Evolutionary conservation across 35 echinoderm and acorn worm species (phyloP).

Genomic region (Diadema setosum): DNA sequence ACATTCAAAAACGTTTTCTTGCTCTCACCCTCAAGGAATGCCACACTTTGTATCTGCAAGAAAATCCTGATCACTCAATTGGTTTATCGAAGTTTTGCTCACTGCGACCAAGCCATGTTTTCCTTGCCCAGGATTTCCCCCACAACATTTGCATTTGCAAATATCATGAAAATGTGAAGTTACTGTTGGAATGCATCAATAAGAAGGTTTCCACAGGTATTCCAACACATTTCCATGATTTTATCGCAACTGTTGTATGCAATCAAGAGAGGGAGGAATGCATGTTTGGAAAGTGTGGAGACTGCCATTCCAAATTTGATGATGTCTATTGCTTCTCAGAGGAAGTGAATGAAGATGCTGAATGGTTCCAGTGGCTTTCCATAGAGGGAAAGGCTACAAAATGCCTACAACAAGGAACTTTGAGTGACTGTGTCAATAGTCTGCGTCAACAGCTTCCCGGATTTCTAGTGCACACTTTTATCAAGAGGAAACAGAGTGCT

Average conservation of each 20-base stretch:
- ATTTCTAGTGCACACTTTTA: constrained; percentile 31
- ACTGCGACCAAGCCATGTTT: constrained; percentile 5
- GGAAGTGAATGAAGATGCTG: background rate
- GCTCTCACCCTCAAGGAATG: background rate
- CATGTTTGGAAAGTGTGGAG: background rate
- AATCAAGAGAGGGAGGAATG: background rate
- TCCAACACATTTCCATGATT: constrained; percentile 10
- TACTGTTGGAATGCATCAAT: constrained; percentile 28
- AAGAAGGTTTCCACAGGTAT: background rate
- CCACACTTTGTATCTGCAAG: background rate
- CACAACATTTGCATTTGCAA: constrained; percentile 43
- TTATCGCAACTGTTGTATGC: constrained; percentile 1
- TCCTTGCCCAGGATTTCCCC: constrained; percentile 20
- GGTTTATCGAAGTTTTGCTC: background rate
- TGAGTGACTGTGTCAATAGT: background rate
- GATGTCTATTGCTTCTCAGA: background rate
- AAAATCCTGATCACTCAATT: background rate
- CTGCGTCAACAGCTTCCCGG: background rate
- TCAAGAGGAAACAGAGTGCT: constrained; percentile 20
- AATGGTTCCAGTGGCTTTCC: background rate
- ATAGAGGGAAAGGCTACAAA: background rate
- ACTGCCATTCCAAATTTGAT: background rate
- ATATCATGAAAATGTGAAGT: constrained; percentile 38
- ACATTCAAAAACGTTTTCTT: background rate
- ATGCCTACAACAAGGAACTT: background rate